Evolutionary conservation across 2,113 vertebrate species (phyloP), one percentile per base, ranked within the genome.

Genomic region (Microtus oregoni): DNA sequence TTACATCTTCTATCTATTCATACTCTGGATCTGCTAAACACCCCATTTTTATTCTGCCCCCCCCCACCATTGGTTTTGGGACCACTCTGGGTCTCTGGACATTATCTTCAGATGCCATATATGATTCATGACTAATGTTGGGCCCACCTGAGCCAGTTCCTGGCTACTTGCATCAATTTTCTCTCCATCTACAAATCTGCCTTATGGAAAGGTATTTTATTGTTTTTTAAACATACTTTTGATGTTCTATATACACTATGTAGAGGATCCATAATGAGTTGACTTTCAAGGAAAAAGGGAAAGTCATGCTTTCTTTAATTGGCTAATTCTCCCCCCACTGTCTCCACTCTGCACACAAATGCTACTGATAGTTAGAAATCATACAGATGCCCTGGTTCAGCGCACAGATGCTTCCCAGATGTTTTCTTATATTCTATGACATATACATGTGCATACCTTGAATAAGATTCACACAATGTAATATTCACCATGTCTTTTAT

Each of bases 81-180:
- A 73, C 14, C 15, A 24, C 0, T 1, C 17, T 11, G 24, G n/a
- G 3, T 44, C 50, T 70, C 24, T 1, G 3, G 13, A 5, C 38
- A 47, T 0, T 0, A n/a, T 63, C 75, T 26, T 83, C n/a, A 72
- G 58, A n/a, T 47, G 19, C 1, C 26, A 9, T 47, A 41, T 10
- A 9, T 14, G 35, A 24, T 12, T 26, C 81, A 0, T 24, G 35
- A 61, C 41, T 55, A 38, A 15, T 58, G 65, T 13, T 1, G 13
- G 10, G 12, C 68, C 17, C 26, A 22, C 38, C 7, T 2, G 14
- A n/a, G 82, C 41, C 7, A n/a, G 17, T 44, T 47, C 32, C 28
- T 76, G 50, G 26, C 24, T 76, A 63, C 35, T 58, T 5, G 30
- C 38, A 24, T 14, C 30, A n/a, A 47, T 63, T 47, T 83, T 28